A percentile compares a stretch with the other conserved stretches of the same genome.
Evolutionary conservation across 30 jellyfish, hydroid and myxozoan genomes (phyloP).

Genomic region (Catostylus mosaicus): DNA sequence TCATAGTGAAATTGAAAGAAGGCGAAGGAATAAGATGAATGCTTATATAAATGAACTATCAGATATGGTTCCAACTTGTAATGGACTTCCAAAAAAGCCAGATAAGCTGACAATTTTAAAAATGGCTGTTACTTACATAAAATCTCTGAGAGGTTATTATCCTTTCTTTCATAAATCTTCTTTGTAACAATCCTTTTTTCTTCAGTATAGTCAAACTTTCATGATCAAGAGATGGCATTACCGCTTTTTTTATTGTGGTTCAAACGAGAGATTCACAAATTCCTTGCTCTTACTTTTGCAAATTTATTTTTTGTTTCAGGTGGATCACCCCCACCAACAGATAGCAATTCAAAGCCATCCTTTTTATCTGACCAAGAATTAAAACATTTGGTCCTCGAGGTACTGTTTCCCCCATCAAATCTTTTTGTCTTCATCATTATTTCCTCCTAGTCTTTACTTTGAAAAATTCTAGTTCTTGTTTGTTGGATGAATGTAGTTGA

Average conservation of each 20-base stretch:
- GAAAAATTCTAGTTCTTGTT: too few species aligned
- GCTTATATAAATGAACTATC: slow-evolving; percentile 97
- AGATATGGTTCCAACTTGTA: slow-evolving; percentile 99
- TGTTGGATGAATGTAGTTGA: too few species aligned
- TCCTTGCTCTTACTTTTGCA: not conserved
- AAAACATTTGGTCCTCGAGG: slow-evolving; percentile 98
- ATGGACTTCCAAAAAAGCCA: slow-evolving; percentile 96
- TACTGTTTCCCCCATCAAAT: not conserved
- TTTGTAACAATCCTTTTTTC: too few species aligned
- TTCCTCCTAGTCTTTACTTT: too few species aligned
- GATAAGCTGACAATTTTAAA: slow-evolving; percentile 92
- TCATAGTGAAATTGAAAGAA: slow-evolving; percentile 98
- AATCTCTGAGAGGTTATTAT: slow-evolving; percentile 87
- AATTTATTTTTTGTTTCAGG: slow-evolving; percentile 6
- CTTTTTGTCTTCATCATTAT: too few species aligned
- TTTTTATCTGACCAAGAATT: slow-evolving; percentile 95
- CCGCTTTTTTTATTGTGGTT: not conserved
- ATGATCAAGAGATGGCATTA: not conserved
- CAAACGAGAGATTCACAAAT: not conserved
- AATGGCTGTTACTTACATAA: slow-evolving; percentile 98
- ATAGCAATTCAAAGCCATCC: slow-evolving; percentile 85
- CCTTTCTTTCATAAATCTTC: not conserved
- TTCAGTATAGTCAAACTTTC: not conserved
- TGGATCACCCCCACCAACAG: slow-evolving; percentile 96
- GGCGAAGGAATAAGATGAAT: slow-evolving; percentile 97